A percentile compares a stretch with the other conserved stretches of the same genome.
phyloP scores from a whole-genome alignment of 92 coral and sea anemone species.

The Phenganax marumi region DNA sequence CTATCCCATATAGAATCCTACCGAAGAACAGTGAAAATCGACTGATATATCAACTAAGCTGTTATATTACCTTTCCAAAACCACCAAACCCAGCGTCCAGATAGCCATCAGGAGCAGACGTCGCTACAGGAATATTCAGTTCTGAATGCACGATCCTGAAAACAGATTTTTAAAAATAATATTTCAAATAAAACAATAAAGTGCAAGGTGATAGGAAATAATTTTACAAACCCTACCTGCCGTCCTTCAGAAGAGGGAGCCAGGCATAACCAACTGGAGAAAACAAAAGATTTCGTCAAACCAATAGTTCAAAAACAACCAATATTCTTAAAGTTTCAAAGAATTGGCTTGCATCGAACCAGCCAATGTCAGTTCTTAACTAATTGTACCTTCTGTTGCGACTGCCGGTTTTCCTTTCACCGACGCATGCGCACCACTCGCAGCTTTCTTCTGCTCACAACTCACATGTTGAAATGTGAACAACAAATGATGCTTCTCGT shows the following conservation, averaged over 20 bases:
- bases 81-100: constrained; percentile 71
- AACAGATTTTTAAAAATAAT: not conserved
- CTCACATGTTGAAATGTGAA: constrained; percentile 94
- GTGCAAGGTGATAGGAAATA: not conserved
- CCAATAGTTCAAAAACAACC: not conserved
- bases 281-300: not conserved
- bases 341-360: too few relatives aligned
- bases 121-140: constrained; percentile 71
- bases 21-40: too few relatives aligned
- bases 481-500: constrained; percentile 89
- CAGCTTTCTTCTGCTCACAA: constrained; percentile 82
- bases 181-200: not conserved
- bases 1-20: too few relatives aligned
- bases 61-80: constrained; percentile 65
- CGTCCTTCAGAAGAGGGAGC: constrained; percentile 86
- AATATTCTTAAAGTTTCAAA: not conserved
- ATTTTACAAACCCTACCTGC: constrained; percentile 54
- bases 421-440: constrained; percentile 71
- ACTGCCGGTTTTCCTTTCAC: constrained; percentile 80
- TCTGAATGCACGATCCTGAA: constrained; percentile 61
- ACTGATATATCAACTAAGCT: not conserved
- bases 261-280: constrained; percentile 90
- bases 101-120: constrained; percentile 83
- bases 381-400: constrained; percentile 72
- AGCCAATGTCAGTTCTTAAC: not conserved